A percentile compares a stretch with the other conserved stretches of the same genome.
Conservation (phyloP, 2,888 invertebrate species). For the Shargacucullia verbasci region DNA sequence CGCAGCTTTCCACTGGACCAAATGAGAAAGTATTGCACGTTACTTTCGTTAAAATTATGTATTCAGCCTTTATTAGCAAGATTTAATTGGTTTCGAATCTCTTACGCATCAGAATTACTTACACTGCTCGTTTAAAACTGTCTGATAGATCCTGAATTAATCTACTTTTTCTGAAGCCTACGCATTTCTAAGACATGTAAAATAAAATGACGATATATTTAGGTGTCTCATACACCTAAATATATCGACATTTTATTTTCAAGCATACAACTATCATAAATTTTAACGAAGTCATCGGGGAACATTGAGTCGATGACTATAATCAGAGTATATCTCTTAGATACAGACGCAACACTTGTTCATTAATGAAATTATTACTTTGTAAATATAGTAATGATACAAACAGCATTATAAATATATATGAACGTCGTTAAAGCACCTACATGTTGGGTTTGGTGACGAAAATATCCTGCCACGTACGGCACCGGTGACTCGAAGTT, state of each 20-base stretch:
- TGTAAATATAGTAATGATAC: conserved; percentile 55
- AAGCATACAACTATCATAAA: conserved; percentile 32
- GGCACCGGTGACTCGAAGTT: conserved; percentile 59
- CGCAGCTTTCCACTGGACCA: conserved; percentile 61
- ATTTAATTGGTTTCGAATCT: not conserved
- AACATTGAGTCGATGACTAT: conserved; percentile 22
- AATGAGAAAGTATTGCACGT: conserved; percentile 48
- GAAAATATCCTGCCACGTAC: conserved; percentile 71
- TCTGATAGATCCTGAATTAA: conserved; percentile 1
- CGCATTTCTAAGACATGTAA: conserved; percentile 27
- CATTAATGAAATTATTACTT: conserved; percentile 58
- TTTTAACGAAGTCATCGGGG: conserved; percentile 11
- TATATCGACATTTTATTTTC: too few species aligned
- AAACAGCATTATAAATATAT: conserved; percentile 61
- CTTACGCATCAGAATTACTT: conserved; percentile 5
- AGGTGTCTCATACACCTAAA: conserved; percentile 29
- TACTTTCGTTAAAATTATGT: conserved; percentile 38
- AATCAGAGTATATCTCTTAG: conserved; percentile 18
- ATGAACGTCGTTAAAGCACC: conserved; percentile 65
- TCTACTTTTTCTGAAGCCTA: conserved; percentile 30
- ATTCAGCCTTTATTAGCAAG: conserved; percentile 19
- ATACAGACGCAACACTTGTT: conserved; percentile 32
- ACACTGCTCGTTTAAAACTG: conserved; percentile 1
- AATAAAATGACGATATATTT: conserved; percentile 42
- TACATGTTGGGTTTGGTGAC: conserved; percentile 65